phyloP scores from a whole-genome alignment of 2,888 invertebrate genomes.

The Cancer borealis region DNA sequence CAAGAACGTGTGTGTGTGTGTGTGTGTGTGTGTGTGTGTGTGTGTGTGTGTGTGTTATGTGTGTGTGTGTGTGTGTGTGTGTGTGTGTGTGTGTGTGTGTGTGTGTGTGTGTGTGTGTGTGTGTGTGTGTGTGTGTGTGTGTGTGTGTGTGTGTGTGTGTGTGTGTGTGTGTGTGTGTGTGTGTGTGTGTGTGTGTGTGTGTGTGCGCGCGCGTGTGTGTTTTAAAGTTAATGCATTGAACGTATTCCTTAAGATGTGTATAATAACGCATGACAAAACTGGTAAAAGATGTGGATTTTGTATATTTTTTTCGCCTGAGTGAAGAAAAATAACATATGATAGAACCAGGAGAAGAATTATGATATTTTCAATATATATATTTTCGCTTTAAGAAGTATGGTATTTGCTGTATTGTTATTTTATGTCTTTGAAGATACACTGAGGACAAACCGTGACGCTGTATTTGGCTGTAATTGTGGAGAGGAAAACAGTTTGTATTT shows the following conservation, averaged over 20 bases:
- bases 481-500: neutral
- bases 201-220: too few species aligned
- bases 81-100: too few species aligned
- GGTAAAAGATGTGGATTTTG: neutral
- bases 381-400: neutral
- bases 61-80: too few species aligned
- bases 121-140: too few species aligned
- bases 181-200: too few species aligned
- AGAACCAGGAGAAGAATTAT: neutral
- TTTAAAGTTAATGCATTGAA: neutral
- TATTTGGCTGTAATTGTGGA: neutral
- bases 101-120: too few species aligned
- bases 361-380: neutral
- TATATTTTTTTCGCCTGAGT: neutral
- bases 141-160: too few species aligned
- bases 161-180: too few species aligned
- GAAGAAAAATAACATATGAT: neutral
- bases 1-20: too few species aligned
- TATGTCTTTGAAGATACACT: too few species aligned
- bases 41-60: too few species aligned
- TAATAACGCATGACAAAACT: neutral
- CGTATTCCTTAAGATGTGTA: neutral
- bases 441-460: neutral
- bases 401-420: neutral
- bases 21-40: too few species aligned